A percentile compares a stretch with the other conserved stretches of the same genome.
Conservation (phyloP, 1,140 invertebrate genomes). For the Hycleus cichorii region DNA sequence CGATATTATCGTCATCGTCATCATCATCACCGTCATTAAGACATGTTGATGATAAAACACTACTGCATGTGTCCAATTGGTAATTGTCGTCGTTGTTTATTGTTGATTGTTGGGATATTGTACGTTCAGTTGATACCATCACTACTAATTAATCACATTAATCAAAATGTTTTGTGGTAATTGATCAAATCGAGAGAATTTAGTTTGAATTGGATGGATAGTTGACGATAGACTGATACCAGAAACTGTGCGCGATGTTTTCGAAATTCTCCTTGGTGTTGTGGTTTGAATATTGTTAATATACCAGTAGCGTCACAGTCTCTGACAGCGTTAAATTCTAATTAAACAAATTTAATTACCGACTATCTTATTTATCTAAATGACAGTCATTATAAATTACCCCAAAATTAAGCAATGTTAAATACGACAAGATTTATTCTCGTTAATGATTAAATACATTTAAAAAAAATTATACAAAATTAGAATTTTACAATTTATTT, state of each 20-base stretch:
- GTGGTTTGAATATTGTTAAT: conserved; percentile 1
- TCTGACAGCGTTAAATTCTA: conserved; percentile 9
- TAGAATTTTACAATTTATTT: too few species aligned
- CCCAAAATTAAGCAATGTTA: neutral
- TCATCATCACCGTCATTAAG: neutral
- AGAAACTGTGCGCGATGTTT: neutral
- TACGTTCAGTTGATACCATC: neutral
- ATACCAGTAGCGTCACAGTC: conserved; percentile 1
- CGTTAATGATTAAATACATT: too few species aligned
- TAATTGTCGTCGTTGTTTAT: neutral
- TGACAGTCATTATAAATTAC: too few species aligned
- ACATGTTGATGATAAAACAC: neutral
- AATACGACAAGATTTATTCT: too few species aligned
- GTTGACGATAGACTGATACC: neutral
- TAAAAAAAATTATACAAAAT: too few species aligned
- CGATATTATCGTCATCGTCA: conserved; percentile 2
- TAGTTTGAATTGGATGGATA: too few species aligned
- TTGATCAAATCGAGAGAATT: too few species aligned
- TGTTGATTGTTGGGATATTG: too few species aligned
- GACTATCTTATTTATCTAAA: too few species aligned
- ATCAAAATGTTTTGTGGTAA: too few species aligned
- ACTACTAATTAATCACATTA: neutral
- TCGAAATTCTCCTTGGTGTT: neutral
- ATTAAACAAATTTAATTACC: neutral
- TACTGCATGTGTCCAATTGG: conserved; percentile 8